Evolutionary conservation across 2,888 invertebrate species (phyloP), one percentile per base, ranked within the genome.

Genomic region (Apamea crenata): DNA sequence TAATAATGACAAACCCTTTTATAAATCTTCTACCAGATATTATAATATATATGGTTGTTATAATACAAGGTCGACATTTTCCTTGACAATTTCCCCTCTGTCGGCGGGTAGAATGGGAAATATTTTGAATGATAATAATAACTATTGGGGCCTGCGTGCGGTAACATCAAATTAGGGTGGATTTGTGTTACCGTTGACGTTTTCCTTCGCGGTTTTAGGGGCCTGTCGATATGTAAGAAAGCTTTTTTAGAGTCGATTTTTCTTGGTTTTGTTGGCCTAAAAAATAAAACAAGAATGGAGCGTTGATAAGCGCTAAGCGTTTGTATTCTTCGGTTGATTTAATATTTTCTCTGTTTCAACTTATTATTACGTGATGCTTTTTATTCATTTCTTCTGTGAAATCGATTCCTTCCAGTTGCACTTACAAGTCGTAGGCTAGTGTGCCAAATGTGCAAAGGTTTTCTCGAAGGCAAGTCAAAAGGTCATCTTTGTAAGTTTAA

Each of bases 111-210:
- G 94, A 92, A 93, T 91, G 84, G 89, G 83, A 89, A 92, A 93
- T 90, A 91, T 89, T 89, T 90, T 88, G 86, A 90, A 93, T 92
- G 91, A 92, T 92, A 93, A 94, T 93, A 94, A 94, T 94, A 94
- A 94, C 91, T 93, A 94, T 94, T 93, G 93, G 92, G 81, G 68
- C 65, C 73, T 82, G 78, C 70, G 88, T 92, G 93, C 94, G 94
- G 95, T 93, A 93, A 93, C 92, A 92, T 93, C 93, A 92, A 94
- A 95, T 95, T 94, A 95, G 93, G 94, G 92, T 77, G 88, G 93
- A 91, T 94, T 94, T 93, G 90, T 89, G 86, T 87, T 87, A 83
- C 86, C 90, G 92, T 89, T 93, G 94, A 94, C 92, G 89, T 90
- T 90, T 89, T 82, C 68, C 83, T 87, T 88, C 82, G 84, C 80